A percentile compares a stretch with the other conserved stretches of the same genome.
Conservation (phyloP, 2,888 invertebrate genomes). For the Synergus umbraculus region DNA sequence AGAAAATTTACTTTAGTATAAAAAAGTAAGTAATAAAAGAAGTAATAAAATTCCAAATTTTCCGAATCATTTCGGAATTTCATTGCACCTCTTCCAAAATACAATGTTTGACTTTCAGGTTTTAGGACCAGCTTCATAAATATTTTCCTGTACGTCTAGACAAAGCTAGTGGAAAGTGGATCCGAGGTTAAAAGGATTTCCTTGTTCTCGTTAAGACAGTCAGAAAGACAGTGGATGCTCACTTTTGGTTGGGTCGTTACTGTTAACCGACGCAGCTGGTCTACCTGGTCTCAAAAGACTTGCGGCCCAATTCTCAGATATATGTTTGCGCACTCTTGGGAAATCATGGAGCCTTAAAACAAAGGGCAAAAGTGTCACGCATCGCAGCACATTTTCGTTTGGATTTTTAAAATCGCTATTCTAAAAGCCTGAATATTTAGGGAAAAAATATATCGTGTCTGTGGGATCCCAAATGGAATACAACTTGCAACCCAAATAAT, state of each 20-base stretch:
- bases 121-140: neutral
- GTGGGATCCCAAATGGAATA: too few species aligned
- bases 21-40: too few species aligned
- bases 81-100: too few species aligned
- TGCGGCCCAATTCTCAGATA: neutral
- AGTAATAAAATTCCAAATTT: too few species aligned
- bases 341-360: neutral
- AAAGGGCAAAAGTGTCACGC: too few species aligned
- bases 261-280: neutral
- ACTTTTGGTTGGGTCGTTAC: neutral
- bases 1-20: too few species aligned
- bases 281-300: neutral
- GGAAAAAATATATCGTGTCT: too few species aligned
- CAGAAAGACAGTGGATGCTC: neutral
- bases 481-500: too few species aligned
- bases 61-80: too few species aligned
- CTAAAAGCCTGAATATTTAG: too few species aligned
- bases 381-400: too few species aligned
- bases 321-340: neutral
- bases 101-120: neutral
- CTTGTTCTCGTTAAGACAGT: constrained; percentile 15
- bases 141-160: neutral
- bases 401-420: too few species aligned
- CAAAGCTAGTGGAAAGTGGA: neutral
- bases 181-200: constrained; percentile 12